Evolutionary conservation across 2,888 invertebrate genomes (phyloP), one percentile per base, ranked within the genome.

Genomic region (Dichetophora obliterata): DNA sequence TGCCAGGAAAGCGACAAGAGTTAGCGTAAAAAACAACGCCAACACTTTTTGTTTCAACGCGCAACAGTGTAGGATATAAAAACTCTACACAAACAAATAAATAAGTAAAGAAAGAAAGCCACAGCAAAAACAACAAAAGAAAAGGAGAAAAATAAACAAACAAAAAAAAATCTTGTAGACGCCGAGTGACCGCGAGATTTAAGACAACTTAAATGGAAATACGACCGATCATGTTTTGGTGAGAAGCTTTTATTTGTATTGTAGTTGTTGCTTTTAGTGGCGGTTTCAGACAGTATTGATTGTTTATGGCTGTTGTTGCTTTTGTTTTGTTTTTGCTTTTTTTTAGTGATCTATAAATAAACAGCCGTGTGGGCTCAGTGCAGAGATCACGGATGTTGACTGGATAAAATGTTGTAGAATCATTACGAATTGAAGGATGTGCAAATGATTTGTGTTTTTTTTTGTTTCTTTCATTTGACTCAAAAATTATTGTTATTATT

Each of bases 11-110:
- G 19, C 54, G 27, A 72, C 59, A 11, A 54, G 22, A 43, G 61
- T 1, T 2, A 72, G 24, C 57, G 43, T n/a, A 61, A 72, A 52
- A 48, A 80, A 82, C 81, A 78, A 85, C 85, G 85, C 84, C 85
- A 85, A 85, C 86, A 85, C 86, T 83, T 85, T 85, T 84, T 83
- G 82, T 83, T 83, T 82, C 82, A 84, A 82, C 82, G 83, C 83
- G 43, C 22, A 24, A 24, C n/a, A 31, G 69, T n/a, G 52, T 16
- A 68, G 50, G 48, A 24, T 11, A 68, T 27, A 24, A 6, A 24
- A 16, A 37, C 31, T 34, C 5, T n/a, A 80, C 81, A 83, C 81
- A 83, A 83, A 81, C 80, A 83, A 82, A 83, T 78, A 27, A 69
- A 11, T 11, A 22, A 48, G 24, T 24, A 65, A 37, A 37, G 34